Percentiles rank a stretch among this genome's conserved stretches.
Evolutionary conservation across 2,888 invertebrate species (phyloP).

Genomic region (Drosophila parthenogenetica): DNA sequence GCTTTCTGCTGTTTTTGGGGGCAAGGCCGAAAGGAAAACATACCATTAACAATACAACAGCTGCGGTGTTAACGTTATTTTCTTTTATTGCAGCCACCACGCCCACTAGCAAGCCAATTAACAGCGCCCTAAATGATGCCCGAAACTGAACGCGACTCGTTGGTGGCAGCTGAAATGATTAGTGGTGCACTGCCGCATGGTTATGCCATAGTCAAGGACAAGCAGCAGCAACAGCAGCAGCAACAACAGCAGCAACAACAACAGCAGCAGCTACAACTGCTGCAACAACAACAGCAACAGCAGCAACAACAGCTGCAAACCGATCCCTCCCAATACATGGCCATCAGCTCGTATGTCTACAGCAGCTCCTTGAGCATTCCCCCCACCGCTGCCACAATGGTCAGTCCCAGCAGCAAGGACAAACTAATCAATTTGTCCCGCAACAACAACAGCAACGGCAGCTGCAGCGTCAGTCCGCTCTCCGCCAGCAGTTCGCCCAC

Average conservation of each 20-base stretch:
- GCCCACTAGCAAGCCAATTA: conserved; percentile 51
- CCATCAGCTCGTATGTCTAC: conserved; percentile 82
- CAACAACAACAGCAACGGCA: conserved; percentile 50
- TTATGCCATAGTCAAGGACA: conserved; percentile 76
- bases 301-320: conserved; percentile 37
- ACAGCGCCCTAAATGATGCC: conserved; percentile 83
- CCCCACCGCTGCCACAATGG: conserved; percentile 55
- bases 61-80: conserved; percentile 58
- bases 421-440: conserved; percentile 71
- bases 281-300: conserved; percentile 48
- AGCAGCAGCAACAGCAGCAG: conserved; percentile 52
- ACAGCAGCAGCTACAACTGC: conserved; percentile 52
- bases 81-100: conserved; percentile 53
- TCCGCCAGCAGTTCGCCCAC: conserved; percentile 67
- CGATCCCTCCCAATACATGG: conserved; percentile 63
- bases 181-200: conserved; percentile 81
- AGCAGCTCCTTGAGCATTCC: conserved; percentile 84
- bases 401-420: conserved; percentile 76
- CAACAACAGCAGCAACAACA: conserved; percentile 40
- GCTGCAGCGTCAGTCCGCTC: conserved; percentile 48
- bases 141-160: conserved; percentile 84
- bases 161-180: conserved; percentile 83
- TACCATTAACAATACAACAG: conserved; percentile 55
- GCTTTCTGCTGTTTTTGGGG: neutral
- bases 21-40: conserved; percentile 29